Percentiles rank a stretch among this genome's conserved stretches.
Conservation (phyloP, 2,113 vertebrate genomes). For the Lepisosteus oculatus region DNA sequence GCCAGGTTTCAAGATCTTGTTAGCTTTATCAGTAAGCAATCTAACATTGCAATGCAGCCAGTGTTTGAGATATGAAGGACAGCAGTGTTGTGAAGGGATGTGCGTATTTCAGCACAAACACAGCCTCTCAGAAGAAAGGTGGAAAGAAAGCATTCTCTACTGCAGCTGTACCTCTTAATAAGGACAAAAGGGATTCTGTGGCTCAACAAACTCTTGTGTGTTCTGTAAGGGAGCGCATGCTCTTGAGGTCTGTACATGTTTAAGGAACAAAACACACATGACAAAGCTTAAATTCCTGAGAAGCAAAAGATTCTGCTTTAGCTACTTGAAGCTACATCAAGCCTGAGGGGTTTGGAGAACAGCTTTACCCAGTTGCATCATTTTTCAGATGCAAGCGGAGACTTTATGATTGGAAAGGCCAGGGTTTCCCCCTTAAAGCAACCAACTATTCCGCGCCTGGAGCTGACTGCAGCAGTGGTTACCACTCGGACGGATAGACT, state of each 20-base stretch:
- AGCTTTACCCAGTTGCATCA: not conserved
- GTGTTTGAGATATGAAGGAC: not conserved
- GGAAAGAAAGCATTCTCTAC: too few species aligned
- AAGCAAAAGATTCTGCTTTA: too few species aligned
- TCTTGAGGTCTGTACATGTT: too few species aligned
- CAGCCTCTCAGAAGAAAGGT: too few species aligned
- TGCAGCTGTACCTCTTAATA: too few species aligned
- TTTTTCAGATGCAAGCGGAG: not conserved
- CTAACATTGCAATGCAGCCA: slow-evolving; percentile 3
- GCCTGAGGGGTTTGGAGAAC: slow-evolving; percentile 13
- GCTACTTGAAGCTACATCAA: not conserved
- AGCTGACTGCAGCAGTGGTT: slow-evolving; percentile 21
- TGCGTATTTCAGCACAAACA: too few species aligned
- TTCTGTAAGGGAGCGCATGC: too few species aligned
- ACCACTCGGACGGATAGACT: slow-evolving; percentile 10
- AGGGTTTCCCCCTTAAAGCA: slow-evolving; percentile 12
- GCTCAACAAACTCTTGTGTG: too few species aligned
- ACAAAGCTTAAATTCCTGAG: too few species aligned
- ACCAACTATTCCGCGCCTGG: slow-evolving; percentile 11
- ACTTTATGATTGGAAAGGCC: slow-evolving; percentile 24
- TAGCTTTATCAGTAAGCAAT: slow-evolving; percentile 11
- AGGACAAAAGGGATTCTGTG: too few species aligned
- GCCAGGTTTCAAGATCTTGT: slow-evolving; percentile 22
- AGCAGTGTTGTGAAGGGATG: not conserved
- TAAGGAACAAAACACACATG: too few species aligned